Conservation (phyloP, 2,888 invertebrate species). For the Hypercompe scribonia region DNA sequence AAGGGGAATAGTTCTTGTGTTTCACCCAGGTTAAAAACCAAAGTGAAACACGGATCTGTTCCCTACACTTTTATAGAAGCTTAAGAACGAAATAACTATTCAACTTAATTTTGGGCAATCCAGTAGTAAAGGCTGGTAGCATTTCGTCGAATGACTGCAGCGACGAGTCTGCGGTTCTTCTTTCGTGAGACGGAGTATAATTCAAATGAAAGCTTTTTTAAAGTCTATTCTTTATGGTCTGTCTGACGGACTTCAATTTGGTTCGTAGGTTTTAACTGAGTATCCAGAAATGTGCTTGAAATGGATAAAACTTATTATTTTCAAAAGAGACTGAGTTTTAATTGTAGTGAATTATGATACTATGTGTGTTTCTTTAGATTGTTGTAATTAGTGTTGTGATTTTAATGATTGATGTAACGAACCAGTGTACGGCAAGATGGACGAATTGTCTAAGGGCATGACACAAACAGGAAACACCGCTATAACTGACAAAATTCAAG, state of each 20-base stretch:
- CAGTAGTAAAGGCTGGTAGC: too few relatives aligned
- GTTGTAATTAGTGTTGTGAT: slow-evolving; percentile 74
- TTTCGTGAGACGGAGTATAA: too few relatives aligned
- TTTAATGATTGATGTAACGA: slow-evolving; percentile 85
- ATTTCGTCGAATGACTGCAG: too few relatives aligned
- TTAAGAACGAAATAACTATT: too few relatives aligned
- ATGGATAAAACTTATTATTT: slow-evolving; percentile 73
- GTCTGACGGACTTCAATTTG: slow-evolving; percentile 65
- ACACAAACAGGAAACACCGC: slow-evolving; percentile 86
- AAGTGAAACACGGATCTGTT: too few relatives aligned
- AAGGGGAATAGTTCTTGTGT: too few relatives aligned
- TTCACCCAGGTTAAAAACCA: too few relatives aligned
- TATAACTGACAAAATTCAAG: slow-evolving; percentile 83
- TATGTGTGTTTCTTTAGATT: slow-evolving; percentile 65
- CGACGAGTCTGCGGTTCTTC: too few relatives aligned
- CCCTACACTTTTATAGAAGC: too few relatives aligned
- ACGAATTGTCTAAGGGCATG: slow-evolving; percentile 87
- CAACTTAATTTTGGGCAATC: too few relatives aligned
- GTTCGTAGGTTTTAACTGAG: slow-evolving; percentile 65
- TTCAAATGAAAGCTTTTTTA: slow-evolving; percentile 11
- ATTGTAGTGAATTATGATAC: slow-evolving; percentile 65
- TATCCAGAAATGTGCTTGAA: slow-evolving; percentile 75
- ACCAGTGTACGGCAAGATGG: slow-evolving; percentile 85
- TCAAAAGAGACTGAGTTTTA: slow-evolving; percentile 72
- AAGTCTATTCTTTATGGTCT: slow-evolving; percentile 49